Percentiles rank a stretch among this genome's conserved stretches.
Conservation (phyloP, 2,797 vertebrate genomes). For the Spondyliosoma cantharus region DNA sequence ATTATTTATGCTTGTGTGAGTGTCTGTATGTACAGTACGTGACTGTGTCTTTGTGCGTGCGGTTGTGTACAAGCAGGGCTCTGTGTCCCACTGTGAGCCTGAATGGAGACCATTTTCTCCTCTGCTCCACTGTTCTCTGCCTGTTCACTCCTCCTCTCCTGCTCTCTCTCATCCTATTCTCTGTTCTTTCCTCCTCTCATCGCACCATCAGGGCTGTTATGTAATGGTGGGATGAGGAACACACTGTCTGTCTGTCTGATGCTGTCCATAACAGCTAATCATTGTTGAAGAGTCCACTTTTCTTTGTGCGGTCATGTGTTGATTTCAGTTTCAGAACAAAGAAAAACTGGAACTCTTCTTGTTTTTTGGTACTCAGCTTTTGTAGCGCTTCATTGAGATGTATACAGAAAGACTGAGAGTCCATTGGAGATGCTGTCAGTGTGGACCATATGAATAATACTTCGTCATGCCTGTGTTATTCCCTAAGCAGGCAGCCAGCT, state of each 20-base stretch:
- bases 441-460: conserved; percentile 19
- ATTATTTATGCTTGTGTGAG: conserved; percentile 16
- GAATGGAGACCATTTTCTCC: conserved; percentile 67
- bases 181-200: conserved; percentile 58
- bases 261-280: conserved; percentile 15
- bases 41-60: conserved; percentile 43
- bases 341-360: background rate
- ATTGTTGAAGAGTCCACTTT: conserved; percentile 1
- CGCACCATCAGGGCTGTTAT: conserved; percentile 60
- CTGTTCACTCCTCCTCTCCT: conserved; percentile 47
- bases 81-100: conserved; percentile 60
- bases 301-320: background rate
- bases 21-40: conserved; percentile 31
- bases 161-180: conserved; percentile 41
- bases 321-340: background rate
- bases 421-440: conserved; percentile 10
- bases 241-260: conserved; percentile 42
- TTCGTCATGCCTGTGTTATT: conserved; percentile 32
- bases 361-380: background rate
- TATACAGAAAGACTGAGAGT: background rate
- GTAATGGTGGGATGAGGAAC: conserved; percentile 51
- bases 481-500: conserved; percentile 44
- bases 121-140: conserved; percentile 33
- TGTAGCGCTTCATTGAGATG: background rate
- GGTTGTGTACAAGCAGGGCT: conserved; percentile 44